Evolutionary conservation across 2,797 vertebrate genomes (phyloP), one percentile per base, ranked within the genome.

Genomic region (Poeciliopsis turneri): DNA sequence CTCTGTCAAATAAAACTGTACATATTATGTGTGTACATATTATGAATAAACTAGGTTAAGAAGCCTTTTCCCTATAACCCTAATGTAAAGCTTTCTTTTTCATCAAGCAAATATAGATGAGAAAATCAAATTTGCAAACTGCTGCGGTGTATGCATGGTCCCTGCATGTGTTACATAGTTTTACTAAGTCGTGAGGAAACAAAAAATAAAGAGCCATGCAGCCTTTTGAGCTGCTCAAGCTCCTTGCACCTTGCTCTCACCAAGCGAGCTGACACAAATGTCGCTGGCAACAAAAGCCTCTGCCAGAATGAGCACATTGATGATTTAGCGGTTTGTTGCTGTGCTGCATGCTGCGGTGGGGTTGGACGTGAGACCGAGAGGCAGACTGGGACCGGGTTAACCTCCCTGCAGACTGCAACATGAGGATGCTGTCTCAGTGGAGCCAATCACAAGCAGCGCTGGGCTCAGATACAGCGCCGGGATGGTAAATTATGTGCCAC

Each of bases 271-370:
- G 45, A 79, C 82, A 78, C 78, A 80, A 74, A 80, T 86, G 76
- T 55, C 70, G 55, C 49, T 36, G 43, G 68, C 75, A 71, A 70
- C 43, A 70, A 79, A 72, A 59, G 79, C 70, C 78, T 47, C 57
- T 43, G 84, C 76, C 75, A 80, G 80, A 47, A 72, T 8, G n/a
- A n/a, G 74, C 66, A 61, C 81, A 51, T 79, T 86, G 89, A 89
- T 89, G 90, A 89, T 84, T 85, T 83, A 79, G 87, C 90, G 87
- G 88, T 89, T 85, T 90, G 78, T 49, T 81, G 81, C 81, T 79
- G 33, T 75, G 72, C 84, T 79, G 87, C 73, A 75, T 82, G 73
- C 78, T 78, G 79, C 83, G 47, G 81, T 11, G 75, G 59, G 51
- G 55, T 78, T 82, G 75, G 51, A 30, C 70, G 82, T 47, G 57